Evolutionary conservation across 2,888 invertebrate species (phyloP).

Genomic region (Orthosia incerta): DNA sequence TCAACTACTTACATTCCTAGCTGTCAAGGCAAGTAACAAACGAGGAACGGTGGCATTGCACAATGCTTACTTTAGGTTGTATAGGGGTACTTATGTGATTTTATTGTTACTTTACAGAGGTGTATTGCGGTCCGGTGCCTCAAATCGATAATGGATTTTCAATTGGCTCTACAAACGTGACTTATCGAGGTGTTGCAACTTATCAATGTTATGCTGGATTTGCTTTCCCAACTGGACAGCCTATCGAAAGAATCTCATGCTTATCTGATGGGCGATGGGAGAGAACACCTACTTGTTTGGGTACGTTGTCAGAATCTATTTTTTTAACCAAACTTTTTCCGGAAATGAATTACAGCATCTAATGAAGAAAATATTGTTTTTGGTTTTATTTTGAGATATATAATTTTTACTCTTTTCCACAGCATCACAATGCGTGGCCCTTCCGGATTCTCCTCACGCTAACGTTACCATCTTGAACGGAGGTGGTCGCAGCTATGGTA

Average conservation of each 20-base stretch:
- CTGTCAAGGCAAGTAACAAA: slow-evolving; percentile 94
- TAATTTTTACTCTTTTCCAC: slow-evolving; percentile 48
- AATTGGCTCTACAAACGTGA: slow-evolving; percentile 98
- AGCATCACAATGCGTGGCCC: slow-evolving; percentile 97
- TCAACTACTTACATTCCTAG: slow-evolving; percentile 97
- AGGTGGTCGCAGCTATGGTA: slow-evolving; percentile 97
- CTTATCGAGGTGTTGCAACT: slow-evolving; percentile 97
- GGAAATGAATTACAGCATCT: no score
- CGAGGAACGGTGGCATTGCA: slow-evolving; percentile 40
- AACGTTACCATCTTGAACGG: slow-evolving; percentile 97
- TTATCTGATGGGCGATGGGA: slow-evolving; percentile 98
- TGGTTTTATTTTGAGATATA: neutral
- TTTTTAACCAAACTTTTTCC: neutral
- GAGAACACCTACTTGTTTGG: slow-evolving; percentile 96
- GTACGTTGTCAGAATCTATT: slow-evolving; percentile 81
- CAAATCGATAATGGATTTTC: slow-evolving; percentile 99
- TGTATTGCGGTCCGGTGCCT: slow-evolving; percentile 99
- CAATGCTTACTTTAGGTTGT: slow-evolving; percentile 41
- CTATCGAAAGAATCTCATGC: slow-evolving; percentile 97
- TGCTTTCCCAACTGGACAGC: slow-evolving; percentile 96
- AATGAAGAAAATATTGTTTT: no score
- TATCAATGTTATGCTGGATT: slow-evolving; percentile 99
- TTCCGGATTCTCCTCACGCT: slow-evolving; percentile 96
- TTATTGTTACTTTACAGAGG: slow-evolving; percentile 90
- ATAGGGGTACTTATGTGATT: slow-evolving; percentile 43